Base-by-base conservation (phyloP, 2,888 invertebrate species). In the Crioceris asparagi region DNA sequence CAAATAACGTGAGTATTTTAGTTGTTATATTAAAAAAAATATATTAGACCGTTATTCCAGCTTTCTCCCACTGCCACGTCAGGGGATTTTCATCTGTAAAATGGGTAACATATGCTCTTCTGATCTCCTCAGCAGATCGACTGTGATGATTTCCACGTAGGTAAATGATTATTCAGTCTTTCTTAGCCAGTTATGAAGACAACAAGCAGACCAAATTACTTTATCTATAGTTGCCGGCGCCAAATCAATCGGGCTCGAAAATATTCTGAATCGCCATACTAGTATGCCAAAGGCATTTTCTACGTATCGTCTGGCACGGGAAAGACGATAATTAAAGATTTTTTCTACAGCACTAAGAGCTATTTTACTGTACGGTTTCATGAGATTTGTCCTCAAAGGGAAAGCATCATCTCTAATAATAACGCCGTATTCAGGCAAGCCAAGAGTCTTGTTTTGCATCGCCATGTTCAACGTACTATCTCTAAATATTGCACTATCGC, bases 211-310 rank as follows among this genome's bases (percentile, higher is more conserved):
- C 17, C 8, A 23, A 16, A 34, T 11, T 15, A 34, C 8, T 26
- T 15, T 34, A 27, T 34, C 25, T 12, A 4, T 23, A 23, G 21
- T 26, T n/a, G 23, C 34, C 5, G 29, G 11, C 8, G 8, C 11
- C 16, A 36, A 26, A n/a, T 29, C 31, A 15, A 36, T 31, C 16
- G 31, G 31, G n/a, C 15, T 23, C 23, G 14, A 12, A 31, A 36
- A 31, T 36, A 36, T 7, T 31, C 36, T 18, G 17, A 36, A 36
- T 23, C 25, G 30, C 14, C 29, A 30, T 2, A 18, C 29, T 61
- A 36, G 17, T 32, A 36, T 31, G 18, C 32, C 25, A 31, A 36
- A 36, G 17, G 32, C 32, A 32, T 32, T 37, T n/a, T 32, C 29
- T 25, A 11, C 7, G 3, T 31, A 23, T 27, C 27, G 1, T 32